Percentiles rank a stretch among this genome's conserved stretches.
Evolutionary conservation across 1,140 invertebrate genomes (phyloP).

Genomic region (Papilio xuthus): DNA sequence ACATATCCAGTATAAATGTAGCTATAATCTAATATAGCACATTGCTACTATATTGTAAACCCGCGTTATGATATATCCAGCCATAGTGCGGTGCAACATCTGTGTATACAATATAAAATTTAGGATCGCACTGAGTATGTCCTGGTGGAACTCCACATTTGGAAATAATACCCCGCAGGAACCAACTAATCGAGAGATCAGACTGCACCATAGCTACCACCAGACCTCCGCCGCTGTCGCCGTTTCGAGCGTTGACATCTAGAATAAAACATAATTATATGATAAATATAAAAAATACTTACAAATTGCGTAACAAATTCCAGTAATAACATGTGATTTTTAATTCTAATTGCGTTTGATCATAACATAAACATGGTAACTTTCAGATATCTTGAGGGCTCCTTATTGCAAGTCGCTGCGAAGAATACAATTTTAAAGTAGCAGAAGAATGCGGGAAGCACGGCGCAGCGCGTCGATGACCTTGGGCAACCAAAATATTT

Average conservation of each 20-base stretch:
- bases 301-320: too few relatives aligned
- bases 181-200: conserved; percentile 79
- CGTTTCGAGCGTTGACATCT: conserved; percentile 84
- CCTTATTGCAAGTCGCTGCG: too few relatives aligned
- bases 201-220: conserved; percentile 75
- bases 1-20: too few relatives aligned
- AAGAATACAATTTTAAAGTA: too few relatives aligned
- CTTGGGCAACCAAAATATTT: too few relatives aligned
- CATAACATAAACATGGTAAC: too few relatives aligned
- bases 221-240: conserved; percentile 85
- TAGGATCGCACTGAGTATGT: conserved; percentile 79
- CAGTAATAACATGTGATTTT: too few relatives aligned
- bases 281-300: not conserved
- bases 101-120: conserved; percentile 82
- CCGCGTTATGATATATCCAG: conserved; percentile 79
- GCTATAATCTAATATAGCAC: conserved; percentile 26
- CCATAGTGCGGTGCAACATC: conserved; percentile 83
- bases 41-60: conserved; percentile 52
- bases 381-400: too few relatives aligned
- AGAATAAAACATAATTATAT: conserved; percentile 43
- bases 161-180: conserved; percentile 82
- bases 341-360: too few relatives aligned
- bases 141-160: conserved; percentile 80
- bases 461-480: too few relatives aligned
- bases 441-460: too few relatives aligned